These are phyloP conservation scores for Stramonita haemastoma DNA, from an alignment of 2,888 invertebrate genomes.

Conservation along the genomic window DNA sequence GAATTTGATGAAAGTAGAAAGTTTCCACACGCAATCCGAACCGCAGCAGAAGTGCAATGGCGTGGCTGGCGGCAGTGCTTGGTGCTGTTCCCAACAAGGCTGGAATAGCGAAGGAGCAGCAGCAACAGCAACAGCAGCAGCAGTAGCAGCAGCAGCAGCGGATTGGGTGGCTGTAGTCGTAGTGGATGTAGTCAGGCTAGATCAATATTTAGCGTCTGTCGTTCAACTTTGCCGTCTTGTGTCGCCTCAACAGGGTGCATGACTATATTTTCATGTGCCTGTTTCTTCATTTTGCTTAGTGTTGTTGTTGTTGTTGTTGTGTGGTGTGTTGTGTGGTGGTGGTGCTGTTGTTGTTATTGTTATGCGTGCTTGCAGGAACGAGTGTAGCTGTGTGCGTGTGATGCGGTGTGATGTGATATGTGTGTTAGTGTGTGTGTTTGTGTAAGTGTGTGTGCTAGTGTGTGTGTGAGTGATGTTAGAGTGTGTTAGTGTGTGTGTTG, in stretches of 20 bases:
- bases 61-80: neutral
- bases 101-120: neutral
- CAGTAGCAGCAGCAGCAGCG: too few species aligned
- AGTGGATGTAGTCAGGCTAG: neutral
- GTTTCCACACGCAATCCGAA: too few species aligned
- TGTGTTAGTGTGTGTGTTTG: neutral
- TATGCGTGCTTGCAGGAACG: neutral
- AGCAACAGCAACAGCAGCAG: neutral
- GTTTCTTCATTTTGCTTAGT: neutral
- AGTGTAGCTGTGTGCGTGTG: neutral
- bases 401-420: neutral
- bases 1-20: too few species aligned
- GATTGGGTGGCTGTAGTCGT: neutral
- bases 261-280: neutral
- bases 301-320: neutral
- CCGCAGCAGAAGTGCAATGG: neutral
- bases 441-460: neutral
- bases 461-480: neutral
- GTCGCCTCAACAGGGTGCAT: neutral
- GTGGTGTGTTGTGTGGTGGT: neutral
- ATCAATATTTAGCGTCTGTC: neutral
- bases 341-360: neutral
- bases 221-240: too few species aligned
- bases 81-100: neutral
- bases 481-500: neutral